phyloP scores from a whole-genome alignment of 2,113 vertebrate genomes.

The Ciconia boyciana region DNA sequence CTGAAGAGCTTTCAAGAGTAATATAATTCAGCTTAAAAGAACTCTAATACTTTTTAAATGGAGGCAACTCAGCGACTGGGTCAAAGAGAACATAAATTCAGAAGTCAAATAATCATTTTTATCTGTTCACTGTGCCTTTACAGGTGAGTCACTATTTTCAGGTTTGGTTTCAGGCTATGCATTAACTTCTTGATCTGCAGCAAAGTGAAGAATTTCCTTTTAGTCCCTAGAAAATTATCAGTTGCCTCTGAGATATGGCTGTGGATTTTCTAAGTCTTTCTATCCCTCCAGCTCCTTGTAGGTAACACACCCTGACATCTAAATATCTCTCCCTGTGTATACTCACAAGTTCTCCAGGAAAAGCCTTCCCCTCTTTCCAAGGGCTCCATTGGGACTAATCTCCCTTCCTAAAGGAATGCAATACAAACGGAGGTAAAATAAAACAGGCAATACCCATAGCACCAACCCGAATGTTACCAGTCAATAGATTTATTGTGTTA shows the following conservation, averaged over 20 bases:
- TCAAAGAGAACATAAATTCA: background rate
- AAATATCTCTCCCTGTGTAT: background rate
- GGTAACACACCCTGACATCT: background rate
- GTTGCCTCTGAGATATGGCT: background rate
- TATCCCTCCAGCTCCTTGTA: background rate
- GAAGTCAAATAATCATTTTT: background rate
- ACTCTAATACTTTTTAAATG: background rate
- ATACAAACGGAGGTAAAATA: background rate
- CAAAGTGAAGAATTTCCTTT: background rate
- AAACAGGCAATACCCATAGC: background rate
- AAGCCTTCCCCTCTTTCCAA: background rate
- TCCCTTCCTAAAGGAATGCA: background rate
- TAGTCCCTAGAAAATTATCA: background rate
- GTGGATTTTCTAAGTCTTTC: background rate
- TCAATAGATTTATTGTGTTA: background rate
- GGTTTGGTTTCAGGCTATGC: background rate
- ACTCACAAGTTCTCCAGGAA: background rate
- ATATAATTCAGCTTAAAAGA: background rate
- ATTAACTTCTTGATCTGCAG: background rate
- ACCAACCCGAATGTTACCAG: background rate
- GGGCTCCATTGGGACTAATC: background rate
- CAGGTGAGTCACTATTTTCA: background rate
- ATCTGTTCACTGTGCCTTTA: background rate
- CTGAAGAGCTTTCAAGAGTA: background rate
- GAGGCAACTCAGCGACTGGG: background rate